A percentile compares a stretch with the other conserved stretches of the same genome.
Evolutionary conservation across 1,140 invertebrate species (phyloP).

Genomic region (Drosophila burlai): DNA sequence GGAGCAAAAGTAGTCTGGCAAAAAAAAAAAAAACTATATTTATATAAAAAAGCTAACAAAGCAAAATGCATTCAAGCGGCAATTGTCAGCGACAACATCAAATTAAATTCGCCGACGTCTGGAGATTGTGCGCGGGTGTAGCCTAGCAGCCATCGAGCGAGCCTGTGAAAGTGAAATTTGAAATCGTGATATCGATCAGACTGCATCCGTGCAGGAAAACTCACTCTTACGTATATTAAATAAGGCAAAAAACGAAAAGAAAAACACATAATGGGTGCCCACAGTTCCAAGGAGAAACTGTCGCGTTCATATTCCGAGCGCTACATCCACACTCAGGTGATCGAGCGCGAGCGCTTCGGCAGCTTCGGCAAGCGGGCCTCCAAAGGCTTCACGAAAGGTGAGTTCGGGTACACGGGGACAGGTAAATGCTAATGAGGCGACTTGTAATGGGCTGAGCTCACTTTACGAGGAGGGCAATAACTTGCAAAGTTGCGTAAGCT

Average conservation of each 20-base stretch:
- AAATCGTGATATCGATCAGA: conserved; percentile 57
- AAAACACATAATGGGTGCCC: conserved; percentile 87
- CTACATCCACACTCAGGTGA: conserved; percentile 83
- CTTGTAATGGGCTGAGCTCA: conserved; percentile 13
- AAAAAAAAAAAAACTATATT: conserved; percentile 23
- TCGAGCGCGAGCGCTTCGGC: conserved; percentile 87
- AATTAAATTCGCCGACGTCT: conserved; percentile 68
- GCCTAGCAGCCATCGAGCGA: conserved; percentile 12
- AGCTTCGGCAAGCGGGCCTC: conserved; percentile 86
- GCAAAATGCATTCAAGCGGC: conserved; percentile 66
- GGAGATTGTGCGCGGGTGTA: conserved; percentile 68
- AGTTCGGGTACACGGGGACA: conserved; percentile 27
- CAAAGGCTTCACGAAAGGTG: conserved; percentile 78
- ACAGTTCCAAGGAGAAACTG: conserved; percentile 89
- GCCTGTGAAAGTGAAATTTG: conserved; percentile 70
- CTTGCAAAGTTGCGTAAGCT: conserved; percentile 22
- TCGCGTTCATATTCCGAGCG: conserved; percentile 87
- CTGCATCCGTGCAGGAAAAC: conserved; percentile 29
- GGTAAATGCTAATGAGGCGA: conserved; percentile 34
- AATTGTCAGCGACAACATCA: conserved; percentile 72
- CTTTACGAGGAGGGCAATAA: conserved; percentile 11
- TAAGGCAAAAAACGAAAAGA: conserved; percentile 13
- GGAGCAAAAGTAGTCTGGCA: conserved; percentile 30
- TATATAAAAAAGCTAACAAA: conserved; percentile 19
- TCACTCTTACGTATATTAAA: conserved; percentile 11